Evolutionary conservation across 2,113 vertebrate genomes (phyloP), one percentile per base, ranked within the genome.

Genomic region (Campylomormyrus numenius): DNA sequence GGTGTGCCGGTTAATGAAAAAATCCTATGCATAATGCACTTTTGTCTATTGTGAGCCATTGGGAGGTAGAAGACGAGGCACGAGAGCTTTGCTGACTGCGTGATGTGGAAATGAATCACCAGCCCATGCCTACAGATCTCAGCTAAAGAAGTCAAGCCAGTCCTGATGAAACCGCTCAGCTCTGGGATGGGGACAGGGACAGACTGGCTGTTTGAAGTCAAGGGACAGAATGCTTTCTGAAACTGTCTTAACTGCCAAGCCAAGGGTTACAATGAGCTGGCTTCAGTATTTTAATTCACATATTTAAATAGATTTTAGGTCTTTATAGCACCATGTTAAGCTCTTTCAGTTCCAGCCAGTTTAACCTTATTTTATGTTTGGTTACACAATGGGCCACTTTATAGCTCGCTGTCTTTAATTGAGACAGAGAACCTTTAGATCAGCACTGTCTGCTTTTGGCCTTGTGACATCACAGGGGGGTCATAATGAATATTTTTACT

Each of bases 91-190:
- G 74, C 31, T 80, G 74, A 42, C 31, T 80, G 15, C 42, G 15
- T 21, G 35, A 19, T 39, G 15, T 77, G 70, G 70, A 35, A 77
- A 77, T 39, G 42, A 80, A 80, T 80, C 74, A 80, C 74, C 74
- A 80, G 35, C 74, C 35, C 31, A 35, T 80, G 74, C 74, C 74
- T 80, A 42, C 74, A 80, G 74, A 80, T 80, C 74, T 39, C 74
- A 80, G 35, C 74, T 80, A 80, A 80, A 39, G 74, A 80, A 80
- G 74, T 42, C 74, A 80, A 80, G 74, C 31, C 74, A 80, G 74
- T 39, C 74, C 70, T 42, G 35, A 77, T 77, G 31, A 39, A 39
- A 42, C 70, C 35, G 2, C 62, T 27, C n/a, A 1, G n/a, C 3
- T 27, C 7, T 77, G 70, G 70, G 70, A 77, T 77, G 17, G 74